Percentiles rank a stretch among this genome's conserved stretches.
Conservation (phyloP, 2,888 invertebrate genomes). For the Drosophila mercatorum region DNA sequence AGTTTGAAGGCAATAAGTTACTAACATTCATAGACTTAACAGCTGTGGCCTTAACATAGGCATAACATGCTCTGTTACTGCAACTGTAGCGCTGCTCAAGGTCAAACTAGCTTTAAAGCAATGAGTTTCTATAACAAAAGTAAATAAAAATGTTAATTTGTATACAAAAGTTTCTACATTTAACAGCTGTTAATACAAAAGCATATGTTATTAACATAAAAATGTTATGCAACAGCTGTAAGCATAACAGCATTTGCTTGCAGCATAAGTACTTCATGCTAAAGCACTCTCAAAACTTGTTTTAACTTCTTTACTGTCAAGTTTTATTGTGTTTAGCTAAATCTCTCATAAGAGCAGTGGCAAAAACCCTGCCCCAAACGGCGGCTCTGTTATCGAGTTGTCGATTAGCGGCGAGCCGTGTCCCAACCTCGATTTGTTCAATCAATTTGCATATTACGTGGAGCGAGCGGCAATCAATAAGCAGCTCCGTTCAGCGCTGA, state of each 20-base stretch:
- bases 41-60: too few species aligned
- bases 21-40: too few species aligned
- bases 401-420: conserved; percentile 37
- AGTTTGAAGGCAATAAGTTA: too few species aligned
- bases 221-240: too few species aligned
- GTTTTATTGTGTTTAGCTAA: not conserved
- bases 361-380: conserved; percentile 1
- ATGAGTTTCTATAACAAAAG: too few species aligned
- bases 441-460: conserved; percentile 74
- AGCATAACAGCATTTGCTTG: not conserved
- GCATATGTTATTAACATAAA: too few species aligned
- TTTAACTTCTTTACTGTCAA: not conserved
- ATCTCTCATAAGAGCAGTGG: not conserved
- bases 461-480: conserved; percentile 49
- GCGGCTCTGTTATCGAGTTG: conserved; percentile 13
- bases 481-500: conserved; percentile 37
- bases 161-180: too few species aligned
- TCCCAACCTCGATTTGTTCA: conserved; percentile 67
- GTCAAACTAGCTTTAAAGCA: too few species aligned
- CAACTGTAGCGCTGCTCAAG: too few species aligned
- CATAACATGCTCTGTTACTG: too few species aligned
- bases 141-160: too few species aligned
- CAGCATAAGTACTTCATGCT: not conserved
- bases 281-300: not conserved
- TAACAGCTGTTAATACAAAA: too few species aligned